Conservation (phyloP, 2,797 vertebrate genomes). For the Phalloptychus januarius region DNA sequence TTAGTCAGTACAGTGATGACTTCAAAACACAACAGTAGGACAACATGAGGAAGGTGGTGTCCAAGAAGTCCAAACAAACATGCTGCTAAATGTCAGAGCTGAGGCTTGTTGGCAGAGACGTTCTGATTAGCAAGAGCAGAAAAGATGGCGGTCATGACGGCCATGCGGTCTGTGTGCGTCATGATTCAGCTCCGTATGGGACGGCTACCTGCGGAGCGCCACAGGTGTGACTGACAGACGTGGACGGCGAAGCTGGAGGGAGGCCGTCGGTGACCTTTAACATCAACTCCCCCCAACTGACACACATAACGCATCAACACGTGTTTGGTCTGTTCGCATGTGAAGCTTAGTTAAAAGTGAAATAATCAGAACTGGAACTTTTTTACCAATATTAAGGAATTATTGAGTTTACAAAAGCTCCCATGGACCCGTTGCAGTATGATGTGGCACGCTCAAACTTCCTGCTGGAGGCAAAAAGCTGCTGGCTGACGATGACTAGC, state of each 20-base stretch:
- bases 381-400: too few relatives aligned
- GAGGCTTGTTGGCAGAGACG: slow-evolving; percentile 29
- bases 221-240: slow-evolving; percentile 61
- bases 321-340: not conserved
- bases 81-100: slow-evolving; percentile 40
- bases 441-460: too few relatives aligned
- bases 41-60: slow-evolving; percentile 4
- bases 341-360: slow-evolving; percentile 4
- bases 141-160: slow-evolving; percentile 15
- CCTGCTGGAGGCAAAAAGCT: too few relatives aligned
- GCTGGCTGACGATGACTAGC: too few relatives aligned
- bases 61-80: slow-evolving; percentile 19
- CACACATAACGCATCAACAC: slow-evolving; percentile 17
- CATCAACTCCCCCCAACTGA: slow-evolving; percentile 10
- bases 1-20: not conserved
- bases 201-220: slow-evolving; percentile 43
- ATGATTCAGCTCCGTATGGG: slow-evolving; percentile 18
- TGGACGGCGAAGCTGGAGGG: slow-evolving; percentile 57
- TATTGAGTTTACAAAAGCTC: too few relatives aligned
- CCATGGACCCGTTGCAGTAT: too few relatives aligned
- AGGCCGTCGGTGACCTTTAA: slow-evolving; percentile 67
- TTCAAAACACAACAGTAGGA: not conserved
- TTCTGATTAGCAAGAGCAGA: slow-evolving; percentile 26
- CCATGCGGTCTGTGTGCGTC: slow-evolving; percentile 23
- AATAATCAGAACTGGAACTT: too few relatives aligned